Percentiles rank a stretch among this genome's conserved stretches.
These are phyloP conservation scores for Osmoderma eremita DNA, from an alignment of 2,888 invertebrate genomes.

Conservation along the genomic window DNA sequence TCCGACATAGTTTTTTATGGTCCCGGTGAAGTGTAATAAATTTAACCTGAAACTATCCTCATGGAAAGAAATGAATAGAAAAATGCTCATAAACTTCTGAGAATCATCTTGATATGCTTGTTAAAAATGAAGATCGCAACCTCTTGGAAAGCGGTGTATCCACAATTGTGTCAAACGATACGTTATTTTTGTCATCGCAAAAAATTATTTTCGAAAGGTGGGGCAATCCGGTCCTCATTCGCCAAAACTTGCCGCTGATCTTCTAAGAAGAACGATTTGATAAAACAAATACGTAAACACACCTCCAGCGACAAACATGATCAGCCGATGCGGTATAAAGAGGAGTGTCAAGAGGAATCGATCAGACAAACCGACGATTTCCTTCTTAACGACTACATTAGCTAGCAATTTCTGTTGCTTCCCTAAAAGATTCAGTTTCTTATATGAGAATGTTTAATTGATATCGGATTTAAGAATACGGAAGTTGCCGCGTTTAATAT, in stretches of 20 bases:
- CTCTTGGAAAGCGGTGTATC: background rate
- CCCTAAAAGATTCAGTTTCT: background rate
- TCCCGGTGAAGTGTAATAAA: too few relatives aligned
- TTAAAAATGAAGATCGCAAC: too few relatives aligned
- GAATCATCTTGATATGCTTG: too few relatives aligned
- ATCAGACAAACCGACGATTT: constrained; percentile 1
- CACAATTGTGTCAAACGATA: background rate
- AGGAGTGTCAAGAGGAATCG: constrained; percentile 4
- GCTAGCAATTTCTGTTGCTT: background rate
- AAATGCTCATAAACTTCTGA: too few relatives aligned
- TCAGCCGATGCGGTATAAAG: constrained; percentile 25
- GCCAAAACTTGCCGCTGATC: constrained; percentile 6
- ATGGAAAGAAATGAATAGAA: too few relatives aligned
- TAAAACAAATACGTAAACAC: constrained; percentile 19
- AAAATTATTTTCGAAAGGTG: constrained; percentile 15
- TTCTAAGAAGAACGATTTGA: constrained; percentile 23
- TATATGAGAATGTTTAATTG: constrained; percentile 1
- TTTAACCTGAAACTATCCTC: too few relatives aligned
- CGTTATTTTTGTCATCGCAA: background rate
- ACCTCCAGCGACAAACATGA: constrained; percentile 26
- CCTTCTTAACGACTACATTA: background rate
- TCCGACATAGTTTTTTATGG: too few relatives aligned
- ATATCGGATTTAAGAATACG: too few relatives aligned
- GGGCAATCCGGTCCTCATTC: constrained; percentile 13
- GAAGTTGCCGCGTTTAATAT: too few relatives aligned